Conservation (phyloP, 2,888 invertebrate genomes). For the Leucophora obtusa region DNA sequence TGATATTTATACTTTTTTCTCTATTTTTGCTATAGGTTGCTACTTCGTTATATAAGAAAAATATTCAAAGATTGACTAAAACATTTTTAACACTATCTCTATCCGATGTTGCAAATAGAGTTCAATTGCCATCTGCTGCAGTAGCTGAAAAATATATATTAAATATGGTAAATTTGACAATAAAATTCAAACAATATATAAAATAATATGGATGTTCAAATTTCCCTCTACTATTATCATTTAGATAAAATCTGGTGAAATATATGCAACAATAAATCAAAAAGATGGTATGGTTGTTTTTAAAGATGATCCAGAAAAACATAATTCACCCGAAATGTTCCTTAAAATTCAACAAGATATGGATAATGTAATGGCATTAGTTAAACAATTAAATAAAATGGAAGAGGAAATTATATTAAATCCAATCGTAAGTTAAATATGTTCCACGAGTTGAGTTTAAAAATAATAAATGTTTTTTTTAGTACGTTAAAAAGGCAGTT, state of each 20-base stretch:
- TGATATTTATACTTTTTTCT: no score
- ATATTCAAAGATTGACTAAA: constrained; percentile 96
- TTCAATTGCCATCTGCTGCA: constrained; percentile 88
- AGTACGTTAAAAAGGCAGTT: constrained; percentile 83
- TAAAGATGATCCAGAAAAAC: constrained; percentile 96
- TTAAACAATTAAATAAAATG: constrained; percentile 93
- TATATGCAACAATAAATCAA: constrained; percentile 97
- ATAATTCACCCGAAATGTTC: constrained; percentile 92
- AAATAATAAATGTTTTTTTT: constrained; percentile 67
- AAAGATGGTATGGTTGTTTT: constrained; percentile 99
- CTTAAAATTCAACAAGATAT: constrained; percentile 91
- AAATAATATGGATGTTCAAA: no score
- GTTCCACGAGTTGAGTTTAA: no score
- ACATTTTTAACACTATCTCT: constrained; percentile 84
- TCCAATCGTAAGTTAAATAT: constrained; percentile 82
- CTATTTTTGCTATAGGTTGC: constrained; percentile 86
- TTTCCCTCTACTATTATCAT: not conserved
- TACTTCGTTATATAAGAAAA: constrained; percentile 94
- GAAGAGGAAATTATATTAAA: constrained; percentile 96
- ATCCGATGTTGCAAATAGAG: constrained; percentile 88
- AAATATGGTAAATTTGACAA: constrained; percentile 88
- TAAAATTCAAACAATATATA: not conserved
- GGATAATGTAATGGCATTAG: constrained; percentile 91
- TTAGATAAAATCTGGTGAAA: constrained; percentile 97
- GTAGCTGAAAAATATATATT: constrained; percentile 96